Base-by-base conservation (phyloP, 2,888 invertebrate species). In the Phengaris arion region DNA sequence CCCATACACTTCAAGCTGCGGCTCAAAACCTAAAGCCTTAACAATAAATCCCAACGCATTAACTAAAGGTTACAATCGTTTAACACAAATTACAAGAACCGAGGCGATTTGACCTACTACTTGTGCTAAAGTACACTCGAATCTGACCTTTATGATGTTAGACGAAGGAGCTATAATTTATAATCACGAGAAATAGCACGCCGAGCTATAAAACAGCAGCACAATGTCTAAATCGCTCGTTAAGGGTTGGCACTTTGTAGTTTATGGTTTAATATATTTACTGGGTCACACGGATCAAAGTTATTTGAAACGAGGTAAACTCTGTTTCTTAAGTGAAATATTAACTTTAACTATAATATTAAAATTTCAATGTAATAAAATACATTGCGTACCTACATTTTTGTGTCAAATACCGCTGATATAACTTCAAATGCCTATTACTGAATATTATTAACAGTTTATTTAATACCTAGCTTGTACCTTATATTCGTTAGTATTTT, bases 141-240 rank as follows among this genome's bases (percentile, higher is more conserved):
- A 64, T 64, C 35, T 35, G 64, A 64, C 64, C 64, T 64, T 64
- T 64, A 64, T 35, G 64, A 64, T 13, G 64, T 64, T 12, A 45
- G 35, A 12, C 64, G 35, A 64, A 64, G 64, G 64, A 35, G 64
- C 64, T 35, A 64, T 45, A 64, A 35, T 64, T 64, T 35, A 64
- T 64, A 64, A 64, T 64, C 64, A 64, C 64, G 64, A 35, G 64
- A 64, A 64, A 64, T 64, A 64, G 64, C 64, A 35, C 64, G 64
- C 64, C 64, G 64, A 64, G 64, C 64, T 64, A 64, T 64, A 64
- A 64, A 64, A 64, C 64, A 64, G 35, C 64, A 64, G 64, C 64
- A 64, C 64, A 64, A 64, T 64, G 64, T 64, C 64, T 64, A 64
- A 64, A 64, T 64, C 64, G 64, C 64, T 64, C 64, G 64, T 64